Base-by-base conservation (phyloP, 2,888 invertebrate genomes). In the Lepidocyrtinus sp. region DNA sequence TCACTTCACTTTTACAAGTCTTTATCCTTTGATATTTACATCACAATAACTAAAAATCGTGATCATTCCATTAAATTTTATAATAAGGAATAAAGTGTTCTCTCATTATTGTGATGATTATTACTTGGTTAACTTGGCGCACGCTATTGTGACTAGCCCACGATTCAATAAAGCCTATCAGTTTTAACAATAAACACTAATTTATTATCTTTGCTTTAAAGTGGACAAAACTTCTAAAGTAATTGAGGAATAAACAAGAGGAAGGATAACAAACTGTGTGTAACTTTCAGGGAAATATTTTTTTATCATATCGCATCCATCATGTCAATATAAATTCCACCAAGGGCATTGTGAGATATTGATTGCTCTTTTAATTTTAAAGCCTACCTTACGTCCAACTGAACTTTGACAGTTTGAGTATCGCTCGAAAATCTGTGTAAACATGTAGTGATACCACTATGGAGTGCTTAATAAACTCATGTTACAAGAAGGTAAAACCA, bases 61-160 rank as follows among this genome's bases (percentile, higher is more conserved):
- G 70, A 70, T 70, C 70, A 61, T 36, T 70, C 70, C 70, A 70
- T 70, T 59, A 55, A 55, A 55, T 55, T 55, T 55, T 55, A 55
- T 55, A 55, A 55, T 55, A 55, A 55, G 55, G 55, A 55, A 55
- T 55, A 55, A 55, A 55, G 55, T 55, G 55, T 55, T 55, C 55
- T n/a, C 55, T 55, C 55, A 55, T 55, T 55, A 55, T 55, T 55
- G 55, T 55, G 9, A 55, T 55, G 5, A 55, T 55, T 55, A 55
- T 55, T 3, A n/a, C 55, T 55, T 3, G 55, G 55, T n/a, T 55
- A 55, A 55, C 9, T 55, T 55, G 55, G 55, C 55, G 7, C 55
- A 55, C 55, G 55, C 55, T 55, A 55, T 55, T 55, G 7, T 7
- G 9, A 15, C 55, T 55, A 15, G n/a, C 55, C 55, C 55, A 55